Base-by-base conservation (phyloP, 2,888 invertebrate genomes). In the Cyclophora punctaria region DNA sequence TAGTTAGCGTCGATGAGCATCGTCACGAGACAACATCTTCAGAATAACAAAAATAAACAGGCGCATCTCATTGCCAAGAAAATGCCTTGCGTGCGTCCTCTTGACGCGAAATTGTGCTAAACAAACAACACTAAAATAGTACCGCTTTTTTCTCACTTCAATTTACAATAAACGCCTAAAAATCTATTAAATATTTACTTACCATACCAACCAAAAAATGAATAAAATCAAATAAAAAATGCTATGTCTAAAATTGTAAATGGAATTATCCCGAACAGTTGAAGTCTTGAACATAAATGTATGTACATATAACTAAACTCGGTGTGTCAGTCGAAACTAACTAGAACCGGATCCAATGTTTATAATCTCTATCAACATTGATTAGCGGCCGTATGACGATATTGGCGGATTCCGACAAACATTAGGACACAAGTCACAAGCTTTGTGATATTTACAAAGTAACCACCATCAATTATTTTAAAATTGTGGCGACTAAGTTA, bases 41-140 rank as follows among this genome's bases (percentile, higher is more conserved):
- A 58, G 52, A 51, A 57, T 62, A 67, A 68, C 74, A 67, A 77
- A 83, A 83, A 83, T 83, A 84, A 80, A 80, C 76, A 81, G 60
- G 73, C 65, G 58, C 55, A 62, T 62, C 47, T 58, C 46, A 62
- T 63, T 79, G 83, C 83, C 83, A 83, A 83, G 75, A 78, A 73
- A 70, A 63, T 63, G 59, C 56, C 20, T 67, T 59, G 59, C 55
- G 60, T 37, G 5, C 37, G 37, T 37, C 65, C 67, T 75, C 64
- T 63, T 68, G 67, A 72, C 68, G 69, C 58, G 67, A 60, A 63
- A 60, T 62, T 37, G 5, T 37, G 37, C 37, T 37, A 44, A 44
- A 44, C 6, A 44, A 44, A 5, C 4, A 44, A 34, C 44, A 34
- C 5, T 5, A 44, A 44, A 33, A 44, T 33, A 44, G 2, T 4